Evolutionary conservation across 1,140 invertebrate genomes (phyloP), one percentile per base, ranked within the genome.

Genomic region (Halesus radiatus): DNA sequence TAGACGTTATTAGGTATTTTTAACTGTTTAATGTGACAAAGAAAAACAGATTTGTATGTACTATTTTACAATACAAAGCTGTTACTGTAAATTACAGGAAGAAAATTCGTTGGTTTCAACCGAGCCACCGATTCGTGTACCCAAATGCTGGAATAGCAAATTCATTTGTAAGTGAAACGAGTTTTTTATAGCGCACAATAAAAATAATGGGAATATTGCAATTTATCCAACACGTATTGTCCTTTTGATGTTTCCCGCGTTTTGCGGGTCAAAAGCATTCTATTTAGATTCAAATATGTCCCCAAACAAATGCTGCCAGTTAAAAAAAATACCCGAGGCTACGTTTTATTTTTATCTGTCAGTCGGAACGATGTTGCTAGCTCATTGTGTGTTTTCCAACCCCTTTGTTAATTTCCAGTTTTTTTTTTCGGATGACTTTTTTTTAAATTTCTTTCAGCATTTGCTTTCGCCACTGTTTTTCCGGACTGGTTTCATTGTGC

Each of bases 201-300:
- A 50, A 72, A 22, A 72, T 3, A 45, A 50, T 20, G 37, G 23
- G 18, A 72, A 53, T 23, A 72, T 13, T 45, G 18, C 68, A 72
- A 37, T 20, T 72, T 53, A 50, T 23, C 45, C 20, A 72, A 72
- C 68, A 72, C 74, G 23, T 62, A 76, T 76, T 76, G 74, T 76
- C 32, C 74, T 76, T 76, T 76, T 76, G 74, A 62, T 58, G 56
- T 76, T 76, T 62, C 29, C 74, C 54, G 58, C 26, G 29, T 76
- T 76, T 76, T 62, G 74, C 56, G 74, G 76, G 60, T 78, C 76
- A 68, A 78, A 78, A 68, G 76, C 60, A 78, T 78, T 78, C 76
- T 62, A 78, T 78, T 78, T 78, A 78, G 37, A 78, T 78, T 78
- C 76, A 78, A 78, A 78, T 78, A 78, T 78, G 76, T 78, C 60